phyloP scores from a whole-genome alignment of 2,113 vertebrate genomes.

The Tylochromis polylepis region DNA sequence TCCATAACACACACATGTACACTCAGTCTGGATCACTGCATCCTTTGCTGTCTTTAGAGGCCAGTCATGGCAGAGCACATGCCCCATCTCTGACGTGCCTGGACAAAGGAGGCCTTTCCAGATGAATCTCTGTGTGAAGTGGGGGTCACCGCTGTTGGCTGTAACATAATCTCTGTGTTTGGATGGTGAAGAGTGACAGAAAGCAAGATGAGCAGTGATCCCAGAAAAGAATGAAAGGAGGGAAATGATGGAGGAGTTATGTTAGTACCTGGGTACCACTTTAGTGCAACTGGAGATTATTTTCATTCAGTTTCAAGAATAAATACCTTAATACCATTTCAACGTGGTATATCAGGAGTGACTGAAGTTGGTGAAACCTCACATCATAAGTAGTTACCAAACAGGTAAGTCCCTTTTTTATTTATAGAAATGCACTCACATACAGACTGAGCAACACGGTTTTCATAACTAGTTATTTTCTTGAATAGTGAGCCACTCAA shows the following conservation, averaged over 20 bases:
- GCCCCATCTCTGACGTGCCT: background rate
- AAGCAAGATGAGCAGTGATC: constrained; percentile 20
- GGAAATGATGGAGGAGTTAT: background rate
- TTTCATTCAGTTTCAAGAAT: background rate
- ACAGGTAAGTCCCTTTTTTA: background rate
- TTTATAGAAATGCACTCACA: background rate
- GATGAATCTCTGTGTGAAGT: background rate
- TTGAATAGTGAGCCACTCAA: background rate
- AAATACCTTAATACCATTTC: background rate
- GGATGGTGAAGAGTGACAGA: constrained; percentile 32
- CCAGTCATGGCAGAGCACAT: constrained; percentile 16
- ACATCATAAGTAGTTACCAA: background rate
- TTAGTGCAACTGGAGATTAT: background rate
- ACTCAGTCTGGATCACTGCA: background rate
- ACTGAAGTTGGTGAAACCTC: background rate
- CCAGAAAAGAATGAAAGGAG: background rate
- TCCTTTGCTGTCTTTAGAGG: constrained; percentile 1
- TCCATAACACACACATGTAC: background rate
- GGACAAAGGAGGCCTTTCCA: constrained; percentile 36
- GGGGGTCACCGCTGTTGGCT: background rate
- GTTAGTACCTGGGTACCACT: background rate
- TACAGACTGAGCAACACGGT: background rate
- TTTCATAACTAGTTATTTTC: background rate
- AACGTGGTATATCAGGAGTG: background rate
- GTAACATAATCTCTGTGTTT: constrained; percentile 41